Base-by-base conservation (phyloP, 2,888 invertebrate genomes). In the Hanleya hanleyi region DNA sequence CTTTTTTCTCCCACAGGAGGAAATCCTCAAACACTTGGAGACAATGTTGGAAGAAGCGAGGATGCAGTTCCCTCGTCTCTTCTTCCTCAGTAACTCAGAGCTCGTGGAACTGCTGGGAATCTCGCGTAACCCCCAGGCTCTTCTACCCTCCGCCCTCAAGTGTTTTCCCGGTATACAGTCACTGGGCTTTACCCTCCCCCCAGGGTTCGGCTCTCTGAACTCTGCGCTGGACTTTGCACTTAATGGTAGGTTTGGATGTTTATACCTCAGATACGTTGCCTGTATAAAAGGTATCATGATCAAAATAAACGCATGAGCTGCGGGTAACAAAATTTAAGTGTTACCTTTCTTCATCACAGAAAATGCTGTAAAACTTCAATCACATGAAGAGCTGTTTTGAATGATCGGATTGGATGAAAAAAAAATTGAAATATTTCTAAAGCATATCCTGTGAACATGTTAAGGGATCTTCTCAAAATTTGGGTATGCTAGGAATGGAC, bases 81-180 rank as follows among this genome's bases (percentile, higher is more conserved):
- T 87, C 77, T 89, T 89, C 81, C 84, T 89, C 75, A 88, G 88
- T 64, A 82, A 89, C 71, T 78, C 82, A 36, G 89, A 89, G 66
- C 77, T 89, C 33, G 84, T 87, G 1, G 86, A 87, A 57, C 77
- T 89, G 70, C 76, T 89, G 62, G 85, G 86, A 35, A 79, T 88
- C 70, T 86, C 88, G 9, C 82, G 89, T 29, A 87, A 88, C 77
- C 88, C 89, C 1, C 84, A 84, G 62, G 84, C 82, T 2, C 81
- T 89, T 2, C 74, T 86, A 62, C 87, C 88, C 2, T 86, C 79
- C 76, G 89, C 85, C 15, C 79, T 81, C 69, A 88, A 87, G 69
- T 88, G 88, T 77, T 90, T 90, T 77, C 86, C 85, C 12, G 87
- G 87, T 15, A 83, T 90, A 29, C 77, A 78, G 61, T 78, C 75